Conservation (phyloP, 2,797 vertebrate genomes). For the Parauchenoglanis punctatus region DNA sequence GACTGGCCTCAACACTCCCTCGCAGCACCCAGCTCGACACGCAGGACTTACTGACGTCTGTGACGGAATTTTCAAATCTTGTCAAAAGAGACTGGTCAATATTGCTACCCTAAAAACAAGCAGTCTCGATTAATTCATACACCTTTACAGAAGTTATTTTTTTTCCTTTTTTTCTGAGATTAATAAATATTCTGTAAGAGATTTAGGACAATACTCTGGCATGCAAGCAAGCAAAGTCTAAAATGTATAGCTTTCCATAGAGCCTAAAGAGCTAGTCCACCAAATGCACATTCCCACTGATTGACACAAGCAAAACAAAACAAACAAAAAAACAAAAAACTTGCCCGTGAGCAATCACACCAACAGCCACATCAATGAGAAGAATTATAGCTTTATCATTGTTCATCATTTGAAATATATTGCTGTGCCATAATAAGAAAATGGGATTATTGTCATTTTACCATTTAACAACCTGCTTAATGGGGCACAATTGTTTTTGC, state of each 20-base stretch:
- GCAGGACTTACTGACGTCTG: conserved; percentile 68
- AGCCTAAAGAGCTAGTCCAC: conserved; percentile 85
- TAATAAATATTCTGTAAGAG: conserved; percentile 79
- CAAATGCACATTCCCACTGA: conserved; percentile 98
- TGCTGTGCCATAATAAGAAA: conserved; percentile 73
- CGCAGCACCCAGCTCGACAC: conserved; percentile 58
- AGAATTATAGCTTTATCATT: conserved; percentile 73
- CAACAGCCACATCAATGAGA: conserved; percentile 66
- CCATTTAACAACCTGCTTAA: conserved; percentile 22
- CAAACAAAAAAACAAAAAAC: conserved; percentile 62
- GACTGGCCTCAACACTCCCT: conserved; percentile 49
- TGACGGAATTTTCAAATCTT: conserved; percentile 74
- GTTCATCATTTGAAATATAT: conserved; percentile 70
- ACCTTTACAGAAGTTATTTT: conserved; percentile 67
- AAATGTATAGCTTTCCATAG: conserved; percentile 70
- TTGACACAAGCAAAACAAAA: conserved; percentile 88
- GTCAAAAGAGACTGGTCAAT: conserved; percentile 73
- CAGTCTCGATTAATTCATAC: conserved; percentile 71
- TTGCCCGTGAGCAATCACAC: conserved; percentile 66
- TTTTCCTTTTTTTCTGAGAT: conserved; percentile 65
- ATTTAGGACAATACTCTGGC: conserved; percentile 76
- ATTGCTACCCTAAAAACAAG: conserved; percentile 78
- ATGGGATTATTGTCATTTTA: conserved; percentile 57
- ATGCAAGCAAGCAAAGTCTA: conserved; percentile 81
- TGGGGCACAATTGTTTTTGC: conserved; percentile 20